Evolutionary conservation across 2,797 vertebrate genomes (phyloP).

Genomic region (Semotilus atromaculatus): DNA sequence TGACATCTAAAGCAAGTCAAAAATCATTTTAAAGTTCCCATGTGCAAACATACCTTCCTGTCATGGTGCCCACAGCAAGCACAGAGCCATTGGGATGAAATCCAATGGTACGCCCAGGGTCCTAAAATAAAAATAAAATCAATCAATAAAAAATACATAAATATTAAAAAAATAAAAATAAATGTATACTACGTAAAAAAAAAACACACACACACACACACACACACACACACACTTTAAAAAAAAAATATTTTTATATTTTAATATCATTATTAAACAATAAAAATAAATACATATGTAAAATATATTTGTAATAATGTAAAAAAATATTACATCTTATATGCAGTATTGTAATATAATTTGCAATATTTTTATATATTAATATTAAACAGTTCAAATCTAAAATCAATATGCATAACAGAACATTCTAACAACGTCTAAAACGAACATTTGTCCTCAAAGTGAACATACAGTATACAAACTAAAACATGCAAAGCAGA

Average conservation of each 20-base stretch:
- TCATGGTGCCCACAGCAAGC: constrained; percentile 87
- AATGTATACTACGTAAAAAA: too few relatives aligned
- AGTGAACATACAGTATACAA: background rate
- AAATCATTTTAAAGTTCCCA: constrained; percentile 8
- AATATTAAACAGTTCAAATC: background rate
- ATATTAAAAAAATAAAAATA: background rate
- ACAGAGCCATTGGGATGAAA: constrained; percentile 89
- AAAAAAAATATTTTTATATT: too few relatives aligned
- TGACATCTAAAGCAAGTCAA: background rate
- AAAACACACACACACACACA: too few relatives aligned
- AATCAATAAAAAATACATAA: background rate
- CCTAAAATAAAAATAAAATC: constrained; percentile 71
- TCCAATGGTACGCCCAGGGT: constrained; percentile 82
- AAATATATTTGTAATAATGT: background rate
- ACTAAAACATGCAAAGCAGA: background rate
- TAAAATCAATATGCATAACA: background rate
- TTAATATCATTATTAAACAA: background rate
- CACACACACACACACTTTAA: too few relatives aligned
- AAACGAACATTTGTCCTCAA: background rate
- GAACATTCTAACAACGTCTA: background rate
- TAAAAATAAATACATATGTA: background rate
- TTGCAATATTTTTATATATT: background rate
- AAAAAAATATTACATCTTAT: background rate
- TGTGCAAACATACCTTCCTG: constrained; percentile 79
- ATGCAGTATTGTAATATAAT: background rate